Base-by-base conservation (phyloP, 2,888 invertebrate species). In the Pterostichus niger region DNA sequence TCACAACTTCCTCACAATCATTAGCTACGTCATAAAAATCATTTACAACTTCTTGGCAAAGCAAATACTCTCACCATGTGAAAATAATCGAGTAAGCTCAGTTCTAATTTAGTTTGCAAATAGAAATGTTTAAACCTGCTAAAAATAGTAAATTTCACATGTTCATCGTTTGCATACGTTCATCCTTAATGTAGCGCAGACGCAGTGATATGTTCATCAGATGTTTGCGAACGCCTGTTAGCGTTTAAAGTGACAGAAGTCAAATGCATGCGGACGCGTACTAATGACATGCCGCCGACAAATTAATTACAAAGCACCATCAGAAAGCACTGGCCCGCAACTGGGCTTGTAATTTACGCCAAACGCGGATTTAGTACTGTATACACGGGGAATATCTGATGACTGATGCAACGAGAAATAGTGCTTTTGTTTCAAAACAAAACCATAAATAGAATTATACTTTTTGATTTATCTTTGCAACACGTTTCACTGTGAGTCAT, bases 21-120 rank as follows among this genome's bases (percentile, higher is more conserved):
- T 75, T 75, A 64, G 44, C 44, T 49, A 75, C 52, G 75, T 52
- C 73, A 75, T 75, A 75, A 75, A 73, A 75, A 75, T 75, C 75
- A 52, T 52, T 75, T 75, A 75, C 75, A 75, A 75, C 75, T 75
- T 75, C 75, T 75, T 75, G 75, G 75, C 75, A 75, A 73, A 73
- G 73, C 24, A 73, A 73, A 73, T 46, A 73, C 73, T 46, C 64
- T 64, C 64, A 33, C 64, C 24, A 10, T 46, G 46, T 17, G 73
- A 73, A 73, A 73, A 75, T 64, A 64, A 59, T 64, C 13, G 11
- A 73, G 73, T 49, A 68, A 68, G 33, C 33, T 46, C 17, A 31
- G 75, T 52, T 75, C 75, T 75, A 75, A 75, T 75, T 75, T 17
- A 75, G 75, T 31, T 15, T 17, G 61, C 61, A 56, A 61, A 78